Percentiles rank a stretch among this genome's conserved stretches.
phyloP scores from a whole-genome alignment of 2,113 vertebrate genomes.

The Ciconia maguari region DNA sequence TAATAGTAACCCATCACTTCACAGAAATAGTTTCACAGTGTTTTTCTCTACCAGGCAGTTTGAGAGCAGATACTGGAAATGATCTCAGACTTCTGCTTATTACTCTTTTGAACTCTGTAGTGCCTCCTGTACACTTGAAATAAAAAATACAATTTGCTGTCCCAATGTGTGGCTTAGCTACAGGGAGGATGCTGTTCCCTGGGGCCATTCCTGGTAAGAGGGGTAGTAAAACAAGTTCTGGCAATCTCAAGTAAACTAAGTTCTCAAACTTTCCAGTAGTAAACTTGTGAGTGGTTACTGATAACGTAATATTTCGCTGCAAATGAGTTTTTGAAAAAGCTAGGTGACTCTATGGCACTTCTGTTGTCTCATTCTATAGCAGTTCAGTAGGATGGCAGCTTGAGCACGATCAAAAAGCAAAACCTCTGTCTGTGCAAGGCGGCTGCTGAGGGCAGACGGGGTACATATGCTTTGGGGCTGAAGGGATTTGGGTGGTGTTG shows the following conservation, averaged over 20 bases:
- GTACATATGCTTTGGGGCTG: accelerated
- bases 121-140: background rate
- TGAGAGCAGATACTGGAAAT: background rate
- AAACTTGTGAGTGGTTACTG: background rate
- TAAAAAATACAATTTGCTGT: background rate
- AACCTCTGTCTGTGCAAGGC: background rate
- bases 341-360: background rate
- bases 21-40: background rate
- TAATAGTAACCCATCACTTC: background rate
- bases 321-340: background rate
- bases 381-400: background rate
- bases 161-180: background rate
- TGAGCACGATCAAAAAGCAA: background rate
- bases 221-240: background rate
- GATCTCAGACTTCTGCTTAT: background rate
- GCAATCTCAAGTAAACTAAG: background rate
- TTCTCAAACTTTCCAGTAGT: background rate
- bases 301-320: background rate
- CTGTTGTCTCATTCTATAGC: background rate
- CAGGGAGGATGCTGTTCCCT: background rate
- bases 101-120: background rate
- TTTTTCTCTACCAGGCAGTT: background rate
- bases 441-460: background rate
- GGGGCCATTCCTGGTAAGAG: background rate
- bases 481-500: background rate